Evolutionary conservation across 2,797 vertebrate genomes (phyloP).

Genomic region (Syndactyla subalaris): DNA sequence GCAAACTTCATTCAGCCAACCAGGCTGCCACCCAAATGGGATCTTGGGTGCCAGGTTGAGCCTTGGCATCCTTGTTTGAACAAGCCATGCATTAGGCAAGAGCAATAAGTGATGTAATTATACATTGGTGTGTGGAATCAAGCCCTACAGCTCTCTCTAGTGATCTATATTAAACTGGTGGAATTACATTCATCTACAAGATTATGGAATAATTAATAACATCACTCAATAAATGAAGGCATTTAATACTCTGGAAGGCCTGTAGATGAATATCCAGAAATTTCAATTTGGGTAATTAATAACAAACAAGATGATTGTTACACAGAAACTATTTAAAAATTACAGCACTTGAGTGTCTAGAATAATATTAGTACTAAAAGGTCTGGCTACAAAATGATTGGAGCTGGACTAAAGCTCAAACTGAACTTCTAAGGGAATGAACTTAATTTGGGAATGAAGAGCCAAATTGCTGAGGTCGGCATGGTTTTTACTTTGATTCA

Average conservation of each 20-base stretch:
- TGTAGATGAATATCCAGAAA: background rate
- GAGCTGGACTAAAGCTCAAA: background rate
- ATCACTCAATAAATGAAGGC: background rate
- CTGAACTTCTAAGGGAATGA: background rate
- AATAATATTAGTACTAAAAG: background rate
- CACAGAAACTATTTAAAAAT: background rate
- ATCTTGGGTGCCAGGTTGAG: background rate
- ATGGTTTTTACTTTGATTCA: background rate
- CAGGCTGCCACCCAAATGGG: background rate
- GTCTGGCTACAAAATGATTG: background rate
- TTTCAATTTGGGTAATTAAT: background rate
- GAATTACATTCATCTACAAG: background rate
- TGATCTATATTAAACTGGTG: background rate
- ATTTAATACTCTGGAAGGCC: background rate
- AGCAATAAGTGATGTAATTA: background rate
- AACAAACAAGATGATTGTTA: background rate
- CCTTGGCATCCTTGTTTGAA: background rate
- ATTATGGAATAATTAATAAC: background rate
- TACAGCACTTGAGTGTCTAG: background rate
- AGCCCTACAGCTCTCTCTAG: background rate
- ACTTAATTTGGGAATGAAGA: background rate
- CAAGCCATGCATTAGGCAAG: background rate
- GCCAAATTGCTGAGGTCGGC: background rate
- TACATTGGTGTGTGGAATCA: background rate
- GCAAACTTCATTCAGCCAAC: background rate